Base-by-base conservation (phyloP, 1,140 invertebrate genomes). In the Schlechtendalia chinensis region DNA sequence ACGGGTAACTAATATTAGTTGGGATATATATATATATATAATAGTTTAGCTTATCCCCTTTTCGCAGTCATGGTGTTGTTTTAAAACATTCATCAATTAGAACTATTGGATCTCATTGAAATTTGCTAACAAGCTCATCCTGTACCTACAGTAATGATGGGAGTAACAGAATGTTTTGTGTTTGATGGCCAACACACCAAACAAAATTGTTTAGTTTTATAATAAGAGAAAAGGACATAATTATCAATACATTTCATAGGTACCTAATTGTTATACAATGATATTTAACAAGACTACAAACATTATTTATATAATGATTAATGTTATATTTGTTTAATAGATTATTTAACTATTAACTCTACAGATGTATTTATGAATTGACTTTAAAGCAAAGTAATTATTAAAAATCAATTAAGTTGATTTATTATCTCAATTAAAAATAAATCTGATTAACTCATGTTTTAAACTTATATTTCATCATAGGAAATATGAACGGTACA, bases 41-140 rank as follows among this genome's bases (percentile, higher is more conserved):
- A 54, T 11, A 29, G 24, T 54, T 17, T 54, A 19, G 11, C 6
- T 79, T 12, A 22, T 63, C 75, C 75, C 75, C 75, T 61, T 63
- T 75, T 79, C 59, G 27, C 58, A 61, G 58, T 63, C 17, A 79
- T 47, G 29, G 24, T 79, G 39, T 79, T 77, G 56, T 77, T 77
- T 79, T 79, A 79, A 61, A 77, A 61, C 39, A 79, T 17, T 79
- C 56, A 79, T 79, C 56, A 79, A 79, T 79, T 79, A 79, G 39
- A 79, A 79, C 24, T 79, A 63, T 50, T 79, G 54, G 54, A 82
- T 81, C 5, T 82, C 75, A 47, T 63, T 80, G 77, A 56, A 53
- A 71, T 71, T 39, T 39, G 32, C 65, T 75, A 61, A 74, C 81
- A 54, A 75, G 59, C 54, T 65, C 65, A 75, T 65, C 56, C 81